Evolutionary conservation across 1,140 invertebrate genomes (phyloP).

Genomic region (Drosophila persimilis): DNA sequence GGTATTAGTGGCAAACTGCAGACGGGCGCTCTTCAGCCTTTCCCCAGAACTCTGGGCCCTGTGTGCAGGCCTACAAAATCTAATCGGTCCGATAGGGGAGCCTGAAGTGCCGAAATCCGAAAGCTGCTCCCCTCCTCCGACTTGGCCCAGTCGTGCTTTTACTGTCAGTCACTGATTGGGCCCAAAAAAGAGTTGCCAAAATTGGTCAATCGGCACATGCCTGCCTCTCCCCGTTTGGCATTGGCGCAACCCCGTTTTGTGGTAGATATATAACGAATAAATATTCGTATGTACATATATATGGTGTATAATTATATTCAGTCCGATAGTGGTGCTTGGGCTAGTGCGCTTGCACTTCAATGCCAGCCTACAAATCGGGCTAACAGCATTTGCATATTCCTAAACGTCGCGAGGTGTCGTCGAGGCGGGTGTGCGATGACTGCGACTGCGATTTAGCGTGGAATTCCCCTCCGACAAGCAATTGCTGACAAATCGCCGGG

Average conservation of each 20-base stretch:
- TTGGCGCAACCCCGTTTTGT: not conserved
- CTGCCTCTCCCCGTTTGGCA: no score
- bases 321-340: no score
- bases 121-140: no score
- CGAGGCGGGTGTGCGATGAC: constrained; percentile 12
- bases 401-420: not conserved
- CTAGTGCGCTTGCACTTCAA: constrained; percentile 31
- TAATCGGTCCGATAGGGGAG: constrained; percentile 36
- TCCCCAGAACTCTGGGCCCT: constrained; percentile 12
- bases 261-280: not conserved
- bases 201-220: constrained; percentile 36
- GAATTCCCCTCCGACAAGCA: constrained; percentile 20
- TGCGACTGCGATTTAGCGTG: constrained; percentile 6
- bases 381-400: constrained; percentile 40
- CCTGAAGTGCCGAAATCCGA: constrained; percentile 11
- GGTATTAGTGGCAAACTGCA: constrained; percentile 2
- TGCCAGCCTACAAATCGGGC: constrained; percentile 13
- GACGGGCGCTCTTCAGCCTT: not conserved
- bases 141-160: no score
- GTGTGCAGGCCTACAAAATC: constrained; percentile 24
- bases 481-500: constrained; percentile 10
- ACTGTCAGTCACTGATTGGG: no score
- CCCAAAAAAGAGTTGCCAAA: constrained; percentile 19
- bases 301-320: constrained; percentile 10
- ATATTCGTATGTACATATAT: no score